Evolutionary conservation across 2,113 vertebrate genomes (phyloP), one percentile per base, ranked within the genome.

Genomic region (Nymphicus hollandicus): DNA sequence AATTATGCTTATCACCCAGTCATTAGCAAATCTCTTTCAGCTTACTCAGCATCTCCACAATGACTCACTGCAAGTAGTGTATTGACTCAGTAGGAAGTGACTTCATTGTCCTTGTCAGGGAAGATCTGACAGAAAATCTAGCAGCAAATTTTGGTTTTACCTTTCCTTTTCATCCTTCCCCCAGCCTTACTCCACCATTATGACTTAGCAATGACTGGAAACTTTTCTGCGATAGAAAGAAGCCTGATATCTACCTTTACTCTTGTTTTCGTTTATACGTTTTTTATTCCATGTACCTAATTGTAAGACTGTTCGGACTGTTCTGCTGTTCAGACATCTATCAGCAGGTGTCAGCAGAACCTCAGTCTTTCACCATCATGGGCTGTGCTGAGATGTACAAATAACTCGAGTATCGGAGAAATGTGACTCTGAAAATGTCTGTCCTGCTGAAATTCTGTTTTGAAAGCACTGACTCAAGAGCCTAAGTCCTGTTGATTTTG

Each of bases 271-370:
- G 55, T 65, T 4, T 3, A 3, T 17, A 7, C 11, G 10, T 19
- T 88, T 43, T 77, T 22, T 5, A 60, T 69, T 64, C 53, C 1
- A 17, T 78, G 49, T 80, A 52, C 15, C 18, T 44, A 11, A 10
- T 60, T 37, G 20, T 13, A 43, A 81, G 70, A 23, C 27, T 74
- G 22, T 35, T 58, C 56, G 15, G n/a, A 10, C 58, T 24, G 39
- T 81, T 81, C 55, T 93, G 93, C 91, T 94, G 43, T 97, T 94
- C 85, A 88, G 70, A 58, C 6, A 23, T 68, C 43, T 94, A 93
- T 94, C 98, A 95, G 96, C 80, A 98, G 98, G 82, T 97, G 98
- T 97, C 98, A 98, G 98, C 94, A 98, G 96, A 98, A 82, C 56
- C 79, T 94, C 84, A 97, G 43, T 50, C 92, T 96, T 71, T 69